phyloP scores from a whole-genome alignment of 2,797 vertebrate species.

The Sebastes dallii region DNA sequence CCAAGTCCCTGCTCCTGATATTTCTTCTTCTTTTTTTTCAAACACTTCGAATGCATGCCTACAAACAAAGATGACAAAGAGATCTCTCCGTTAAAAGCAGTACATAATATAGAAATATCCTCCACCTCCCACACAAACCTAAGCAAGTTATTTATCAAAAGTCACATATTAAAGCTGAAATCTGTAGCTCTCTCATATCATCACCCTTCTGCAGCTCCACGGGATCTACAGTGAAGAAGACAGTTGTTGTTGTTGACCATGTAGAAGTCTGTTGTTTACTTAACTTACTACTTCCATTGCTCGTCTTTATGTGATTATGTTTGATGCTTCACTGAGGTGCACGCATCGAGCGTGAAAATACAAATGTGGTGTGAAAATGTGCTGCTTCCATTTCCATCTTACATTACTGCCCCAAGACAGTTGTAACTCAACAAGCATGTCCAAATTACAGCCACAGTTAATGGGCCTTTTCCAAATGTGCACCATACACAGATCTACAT shows the following conservation, averaged over 20 bases:
- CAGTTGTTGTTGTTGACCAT: background rate
- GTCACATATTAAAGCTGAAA: background rate
- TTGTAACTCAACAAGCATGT: background rate
- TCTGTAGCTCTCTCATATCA: background rate
- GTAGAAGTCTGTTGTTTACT: slow-evolving; percentile 9
- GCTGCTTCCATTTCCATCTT: background rate
- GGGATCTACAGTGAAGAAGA: background rate
- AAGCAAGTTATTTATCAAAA: background rate
- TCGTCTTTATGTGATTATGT: background rate
- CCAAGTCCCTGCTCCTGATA: background rate
- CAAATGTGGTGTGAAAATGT: slow-evolving; percentile 37
- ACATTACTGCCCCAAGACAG: background rate
- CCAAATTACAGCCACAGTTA: background rate
- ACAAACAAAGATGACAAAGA: background rate
- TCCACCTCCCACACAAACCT: background rate
- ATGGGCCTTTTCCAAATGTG: background rate
- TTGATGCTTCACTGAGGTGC: slow-evolving; percentile 19
- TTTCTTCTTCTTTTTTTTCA: background rate
- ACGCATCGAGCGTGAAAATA: slow-evolving; percentile 26
- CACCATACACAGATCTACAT: background rate
- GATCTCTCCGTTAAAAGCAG: background rate
- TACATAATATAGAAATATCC: background rate
- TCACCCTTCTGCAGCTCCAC: background rate
- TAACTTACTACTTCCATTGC: background rate
- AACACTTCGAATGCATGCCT: background rate